Conservation (phyloP, 2,797 vertebrate species). For the Lepilemur ruficaudatus region DNA sequence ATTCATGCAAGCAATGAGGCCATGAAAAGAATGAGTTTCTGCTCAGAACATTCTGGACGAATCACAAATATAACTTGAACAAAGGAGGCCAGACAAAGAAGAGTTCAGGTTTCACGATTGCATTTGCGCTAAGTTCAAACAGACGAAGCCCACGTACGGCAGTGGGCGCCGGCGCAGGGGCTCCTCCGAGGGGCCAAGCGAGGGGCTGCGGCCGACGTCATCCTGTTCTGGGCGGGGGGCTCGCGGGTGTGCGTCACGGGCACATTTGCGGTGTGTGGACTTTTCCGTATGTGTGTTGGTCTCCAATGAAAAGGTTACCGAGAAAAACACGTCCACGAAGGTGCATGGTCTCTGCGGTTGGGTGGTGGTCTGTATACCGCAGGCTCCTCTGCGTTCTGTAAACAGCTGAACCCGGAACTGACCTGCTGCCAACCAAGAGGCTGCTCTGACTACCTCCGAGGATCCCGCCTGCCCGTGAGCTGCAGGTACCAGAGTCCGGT, state of each 20-base stretch:
- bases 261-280: fast-evolving
- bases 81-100: background rate
- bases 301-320: background rate
- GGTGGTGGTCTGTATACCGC: fast-evolving
- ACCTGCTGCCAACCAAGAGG: fast-evolving
- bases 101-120: fast-evolving
- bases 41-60: fast-evolving
- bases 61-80: background rate
- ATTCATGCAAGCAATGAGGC: fast-evolving
- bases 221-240: fast-evolving
- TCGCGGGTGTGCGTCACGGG: fast-evolving
- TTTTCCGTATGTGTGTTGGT: fast-evolving
- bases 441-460: fast-evolving
- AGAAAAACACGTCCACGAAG: fast-evolving
- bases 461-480: background rate
- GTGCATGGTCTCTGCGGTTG: fast-evolving
- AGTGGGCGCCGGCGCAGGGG: fast-evolving
- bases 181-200: fast-evolving
- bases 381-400: fast-evolving
- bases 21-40: fast-evolving
- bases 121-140: fast-evolving
- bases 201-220: fast-evolving
- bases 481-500: fast-evolving
- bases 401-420: background rate
- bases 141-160: fast-evolving